Evolutionary conservation across 2,113 vertebrate genomes (phyloP), one percentile per base, ranked within the genome.

Genomic region (Cryptomyrus ogoouensis): DNA sequence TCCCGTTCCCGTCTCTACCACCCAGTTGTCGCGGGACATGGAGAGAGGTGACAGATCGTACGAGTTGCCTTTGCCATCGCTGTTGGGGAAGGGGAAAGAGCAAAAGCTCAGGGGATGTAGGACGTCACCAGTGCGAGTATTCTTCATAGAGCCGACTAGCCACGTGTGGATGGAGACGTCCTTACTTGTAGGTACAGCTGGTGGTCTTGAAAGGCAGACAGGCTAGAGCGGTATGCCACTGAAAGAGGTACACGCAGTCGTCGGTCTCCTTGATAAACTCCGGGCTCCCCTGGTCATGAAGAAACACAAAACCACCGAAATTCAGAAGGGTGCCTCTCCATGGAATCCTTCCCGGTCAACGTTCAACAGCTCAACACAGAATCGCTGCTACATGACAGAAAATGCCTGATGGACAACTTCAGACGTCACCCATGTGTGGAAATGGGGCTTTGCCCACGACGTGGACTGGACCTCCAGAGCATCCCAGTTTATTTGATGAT

Each of bases 241-340:
- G 97, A 90, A 99, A 99, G 95, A 98, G 52, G 92, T 99, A 99
- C 46, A 97, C 97, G 83, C 98, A 99, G 12, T 98, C 98, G 0
- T 96, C 92, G 0, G 97, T 99, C 95, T 99, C 98, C 87, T 93
- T 97, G 89, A 99, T 94, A 88, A 98, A 99, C 27, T 96, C 93
- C 24, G 98, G 97, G 90, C 92, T 92, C 87, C 96, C 96, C 96
- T 97, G 2, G 46, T 3, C 1, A 66, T 5, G 2, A 88, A 80
- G 7, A 87, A 87, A 87, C 12, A 90, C 35, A 88, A 9, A 5
- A 1, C 91, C 94, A 47, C 39, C 1, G 0, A 44, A 84, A 39
- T 80, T 80, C 35, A 80, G 13, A 42, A 17, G 74, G 35, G 44
- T 4, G 19, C 17, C 39, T 84, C 8, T 21, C 44, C 21, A 46